Evolutionary conservation across 1,140 invertebrate genomes (phyloP).

Genomic region (Holcopasites calliopsidis): DNA sequence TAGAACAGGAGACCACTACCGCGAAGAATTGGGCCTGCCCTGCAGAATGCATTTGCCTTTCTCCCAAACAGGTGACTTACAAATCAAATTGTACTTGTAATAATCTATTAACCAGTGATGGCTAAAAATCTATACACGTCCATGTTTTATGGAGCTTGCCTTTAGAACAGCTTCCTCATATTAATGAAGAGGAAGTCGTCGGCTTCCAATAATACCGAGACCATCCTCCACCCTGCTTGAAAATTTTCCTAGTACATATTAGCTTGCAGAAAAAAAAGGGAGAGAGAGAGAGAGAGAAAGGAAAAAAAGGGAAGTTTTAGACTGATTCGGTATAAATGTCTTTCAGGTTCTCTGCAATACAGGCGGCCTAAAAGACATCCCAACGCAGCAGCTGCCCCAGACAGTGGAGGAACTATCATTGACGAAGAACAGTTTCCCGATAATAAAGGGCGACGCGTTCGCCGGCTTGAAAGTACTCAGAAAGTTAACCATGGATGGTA

Average conservation of each 20-base stretch:
- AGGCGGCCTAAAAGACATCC: constrained; percentile 88
- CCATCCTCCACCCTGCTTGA: too few species aligned
- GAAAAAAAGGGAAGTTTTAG: too few species aligned
- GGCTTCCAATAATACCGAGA: too few species aligned
- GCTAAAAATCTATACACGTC: too few species aligned
- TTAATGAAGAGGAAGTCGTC: too few species aligned
- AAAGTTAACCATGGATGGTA: constrained; percentile 88
- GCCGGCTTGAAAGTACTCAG: constrained; percentile 84
- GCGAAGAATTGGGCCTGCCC: constrained; percentile 79
- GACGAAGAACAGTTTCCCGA: constrained; percentile 88
- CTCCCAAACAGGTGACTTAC: constrained; percentile 86
- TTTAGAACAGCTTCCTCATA: too few species aligned
- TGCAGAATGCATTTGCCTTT: constrained; percentile 89
- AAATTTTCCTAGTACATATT: too few species aligned
- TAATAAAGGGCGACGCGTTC: constrained; percentile 89
- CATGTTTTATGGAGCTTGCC: too few species aligned
- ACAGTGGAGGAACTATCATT: constrained; percentile 90
- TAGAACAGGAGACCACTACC: constrained; percentile 62
- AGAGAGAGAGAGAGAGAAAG: too few species aligned
- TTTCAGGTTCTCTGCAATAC: constrained; percentile 91
- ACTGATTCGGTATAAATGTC: constrained; percentile 2
- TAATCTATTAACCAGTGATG: too few species aligned
- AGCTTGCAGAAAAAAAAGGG: too few species aligned
- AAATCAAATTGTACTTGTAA: neutral
- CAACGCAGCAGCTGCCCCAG: constrained; percentile 84